Evolutionary conservation across 2,113 vertebrate genomes (phyloP), one percentile per base, ranked within the genome.

Genomic region (Danionella cerebrum): DNA sequence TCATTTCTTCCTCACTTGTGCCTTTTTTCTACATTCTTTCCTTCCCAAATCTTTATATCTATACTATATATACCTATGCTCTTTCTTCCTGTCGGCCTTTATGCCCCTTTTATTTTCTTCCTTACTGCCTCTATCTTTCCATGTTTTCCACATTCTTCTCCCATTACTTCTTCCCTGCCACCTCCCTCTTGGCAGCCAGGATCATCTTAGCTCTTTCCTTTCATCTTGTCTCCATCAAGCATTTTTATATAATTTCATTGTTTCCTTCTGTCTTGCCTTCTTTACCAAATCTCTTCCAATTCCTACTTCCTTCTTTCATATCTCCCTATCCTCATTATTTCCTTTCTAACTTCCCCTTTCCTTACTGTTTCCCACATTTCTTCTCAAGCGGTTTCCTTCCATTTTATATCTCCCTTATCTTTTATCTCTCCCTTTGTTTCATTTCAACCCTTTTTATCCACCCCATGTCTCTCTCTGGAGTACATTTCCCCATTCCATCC

Each of bases 261-360:
- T 31, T 42, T 27, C 5, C 29, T 24, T 12, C 22, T 5, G 27
- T 12, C 22, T 24, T 22, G n/a, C 4, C 16, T 22, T 13, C 6
- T 31, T 19, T 41, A n/a, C 18, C 19, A 31, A 2, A 3, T 14
- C 25, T n/a, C 7, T 19, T 11, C 13, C 7, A 31, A 31, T 31
- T 31, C 29, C 29, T 31, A 4, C 19, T 22, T 13, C 19, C 7
- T 47, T 33, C 16, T 18, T 10, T 51, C 45, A 42, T 24, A 41
- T 24, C 19, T 42, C 19, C 60, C 35, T 58, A 62, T 31, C 67
- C 36, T 54, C 21, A n/a, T 42, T 60, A 31, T 33, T 67, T 31
- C 53, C 38, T 67, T 52, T 54, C 29, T n/a, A 25, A 53, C 31
- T 33, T 67, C 22, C 53, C 31, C 38, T 59, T 58, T 69, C 59